phyloP scores from a whole-genome alignment of 2,113 vertebrate species.

The Pteropus alecto region DNA sequence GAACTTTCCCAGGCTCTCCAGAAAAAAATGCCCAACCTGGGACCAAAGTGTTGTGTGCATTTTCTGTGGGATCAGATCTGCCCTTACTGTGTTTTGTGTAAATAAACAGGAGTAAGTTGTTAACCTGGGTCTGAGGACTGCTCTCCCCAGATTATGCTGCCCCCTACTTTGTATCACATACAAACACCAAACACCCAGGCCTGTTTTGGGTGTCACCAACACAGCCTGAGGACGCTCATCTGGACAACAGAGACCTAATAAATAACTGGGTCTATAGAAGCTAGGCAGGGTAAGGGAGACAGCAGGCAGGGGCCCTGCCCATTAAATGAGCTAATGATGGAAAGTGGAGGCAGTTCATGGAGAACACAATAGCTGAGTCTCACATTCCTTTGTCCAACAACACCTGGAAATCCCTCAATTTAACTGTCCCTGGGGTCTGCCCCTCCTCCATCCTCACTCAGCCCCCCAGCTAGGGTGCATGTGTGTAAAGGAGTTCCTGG shows the following conservation, averaged over 20 bases:
- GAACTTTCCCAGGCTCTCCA: not conserved
- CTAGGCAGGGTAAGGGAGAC: not conserved
- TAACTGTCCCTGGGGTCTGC: not conserved
- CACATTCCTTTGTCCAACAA: not conserved
- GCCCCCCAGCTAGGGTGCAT: not conserved
- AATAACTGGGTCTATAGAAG: not conserved
- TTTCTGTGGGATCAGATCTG: not conserved
- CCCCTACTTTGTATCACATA: conserved; percentile 46
- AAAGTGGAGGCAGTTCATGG: not conserved
- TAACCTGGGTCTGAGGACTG: not conserved
- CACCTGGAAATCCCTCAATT: not conserved
- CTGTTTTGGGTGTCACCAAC: conserved; percentile 66
- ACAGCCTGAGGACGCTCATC: not conserved
- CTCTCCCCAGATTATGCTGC: not conserved
- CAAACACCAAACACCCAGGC: conserved; percentile 50
- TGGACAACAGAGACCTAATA: conserved; percentile 31
- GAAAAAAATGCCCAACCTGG: not conserved
- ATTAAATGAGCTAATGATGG: not conserved
- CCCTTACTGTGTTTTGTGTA: conserved; percentile 57
- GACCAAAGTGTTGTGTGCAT: not conserved
- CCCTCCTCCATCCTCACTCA: not conserved
- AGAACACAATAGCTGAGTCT: not conserved
- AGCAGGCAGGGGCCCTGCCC: not conserved
- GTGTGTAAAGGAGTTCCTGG: not conserved
- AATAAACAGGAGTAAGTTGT: conserved; percentile 48